Evolutionary conservation across 2,113 vertebrate genomes (phyloP).

Genomic region (Brachypteracias leptosomus): DNA sequence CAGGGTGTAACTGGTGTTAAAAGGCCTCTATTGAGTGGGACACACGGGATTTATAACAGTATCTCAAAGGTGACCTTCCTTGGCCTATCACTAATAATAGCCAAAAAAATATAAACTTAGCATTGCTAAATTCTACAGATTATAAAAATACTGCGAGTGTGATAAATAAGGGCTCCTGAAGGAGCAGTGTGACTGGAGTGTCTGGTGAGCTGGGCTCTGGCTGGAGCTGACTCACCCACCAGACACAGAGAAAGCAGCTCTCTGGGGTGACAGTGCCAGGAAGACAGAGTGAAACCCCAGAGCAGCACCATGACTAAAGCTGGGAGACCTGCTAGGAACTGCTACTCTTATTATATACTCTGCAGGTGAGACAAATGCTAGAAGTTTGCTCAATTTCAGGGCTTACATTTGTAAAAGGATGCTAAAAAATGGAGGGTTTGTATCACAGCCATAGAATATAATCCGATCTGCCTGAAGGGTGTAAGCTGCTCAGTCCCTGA

Average conservation of each 20-base stretch:
- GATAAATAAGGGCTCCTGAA: not conserved
- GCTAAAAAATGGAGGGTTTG: not conserved
- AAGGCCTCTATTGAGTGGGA: not conserved
- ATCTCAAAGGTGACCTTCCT: not conserved
- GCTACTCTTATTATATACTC: not conserved
- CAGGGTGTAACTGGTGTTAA: not conserved
- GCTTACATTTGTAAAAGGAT: not conserved
- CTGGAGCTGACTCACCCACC: not conserved
- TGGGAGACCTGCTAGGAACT: fast-evolving
- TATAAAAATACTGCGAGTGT: not conserved
- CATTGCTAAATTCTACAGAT: not conserved
- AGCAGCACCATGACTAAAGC: not conserved
- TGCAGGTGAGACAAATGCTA: not conserved
- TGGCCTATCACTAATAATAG: not conserved
- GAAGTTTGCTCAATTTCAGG: not conserved
- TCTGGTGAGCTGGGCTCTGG: not conserved
- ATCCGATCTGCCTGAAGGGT: not conserved
- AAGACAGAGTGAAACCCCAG: not conserved
- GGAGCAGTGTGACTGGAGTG: not conserved
- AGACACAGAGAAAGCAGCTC: not conserved
- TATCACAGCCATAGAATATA: not conserved
- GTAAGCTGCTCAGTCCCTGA: not conserved
- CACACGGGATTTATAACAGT: not conserved
- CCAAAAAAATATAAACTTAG: not conserved
- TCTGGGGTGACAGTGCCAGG: not conserved